Evolutionary conservation across 1,140 invertebrate species (phyloP), one percentile per base, ranked within the genome.

Genomic region (Tetraneura akinire): DNA sequence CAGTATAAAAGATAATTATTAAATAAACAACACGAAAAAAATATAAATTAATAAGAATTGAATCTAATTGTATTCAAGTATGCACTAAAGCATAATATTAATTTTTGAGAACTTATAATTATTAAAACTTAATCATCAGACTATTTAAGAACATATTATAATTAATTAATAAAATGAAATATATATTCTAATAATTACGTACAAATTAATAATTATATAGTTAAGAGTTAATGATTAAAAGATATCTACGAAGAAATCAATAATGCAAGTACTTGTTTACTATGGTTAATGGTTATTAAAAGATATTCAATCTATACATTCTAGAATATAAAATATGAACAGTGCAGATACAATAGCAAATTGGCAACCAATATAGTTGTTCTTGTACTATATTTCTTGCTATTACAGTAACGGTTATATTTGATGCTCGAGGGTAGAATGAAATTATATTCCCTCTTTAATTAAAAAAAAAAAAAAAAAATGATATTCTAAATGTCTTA

Each of bases 141-240:
- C 32, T 37, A 8, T 37, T 21, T 42, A 18, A 21, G 62, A 42
- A 37, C 18, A n/a, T 32, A 14, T 13, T 21, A 64, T 18, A 37
- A 64, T 64, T n/a, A 64, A 64, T 37, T 64, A 21, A 16, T 62
- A 37, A 64, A 64, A 64, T 37, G n/a, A 64, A 64, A 37, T 37
- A 21, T 1, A 62, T 62, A 29, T 1, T 32, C 60, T 62, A 62
- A 62, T 62, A 29, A 62, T 62, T 62, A 10, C n/a, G n/a, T n/a
- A n/a, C 32, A 32, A 62, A 62, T 9, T 64, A 47, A 3, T 47
- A 68, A 68, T 68, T 68, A 68, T 16, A 47, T n/a, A n/a, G n/a
- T n/a, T n/a, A n/a, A n/a, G n/a, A 68, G 66, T 21, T 23, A 68
- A 68, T 21, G 64, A 32, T 66, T 66, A 45, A n/a, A n/a, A n/a